Base-by-base conservation (phyloP, 23 tunicate species). In the Ascidia mentula region DNA sequence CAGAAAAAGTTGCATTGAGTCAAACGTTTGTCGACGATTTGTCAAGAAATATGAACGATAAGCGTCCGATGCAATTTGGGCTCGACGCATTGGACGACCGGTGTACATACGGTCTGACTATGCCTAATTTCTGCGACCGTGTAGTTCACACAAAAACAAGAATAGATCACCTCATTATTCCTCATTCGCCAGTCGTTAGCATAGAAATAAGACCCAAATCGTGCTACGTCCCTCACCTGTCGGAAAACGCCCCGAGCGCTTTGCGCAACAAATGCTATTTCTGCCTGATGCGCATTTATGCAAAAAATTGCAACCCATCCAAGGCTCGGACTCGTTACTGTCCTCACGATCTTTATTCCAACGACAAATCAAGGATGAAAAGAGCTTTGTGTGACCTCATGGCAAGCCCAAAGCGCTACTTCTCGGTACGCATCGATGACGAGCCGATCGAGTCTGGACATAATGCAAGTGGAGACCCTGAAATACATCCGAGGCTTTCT, bases 131-230 rank as follows among this genome's bases (percentile, higher is more conserved):
- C 40, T 86, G 90, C 34, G 59, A 32, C 33, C 26, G 37, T 20
- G 74, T 70, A 28, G 80, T 38, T 31, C 80, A 77, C 20, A 7
- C 34, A 6, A 2, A 6, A 1, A 1, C 40, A 17, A 74, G 38
- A 35, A 34, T 40, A 42, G 70, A 46, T 22, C 3, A 40, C 35
- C 65, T 28, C 65, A 3, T 5, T 20, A 53, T 3, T 28, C 4
- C 65, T 1, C 7, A 26, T 53, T 15, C 37, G 37, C 84, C 90
- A 60, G 72, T 81, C 28, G 46, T 86, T 12, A 86, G 90, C 74
- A 73, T 86, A n/a, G 90, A 86, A 79, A 33, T 86, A 0, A 77
- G 90, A 5, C 90, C 90, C 6, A 86, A 86, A 73, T 40, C 83
- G 22, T 79, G 90, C 32, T 86, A 86, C 38, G 30, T 86, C 31